Conservation (phyloP, 2,113 vertebrate genomes). For the Epinephelus fuscoguttatus region DNA sequence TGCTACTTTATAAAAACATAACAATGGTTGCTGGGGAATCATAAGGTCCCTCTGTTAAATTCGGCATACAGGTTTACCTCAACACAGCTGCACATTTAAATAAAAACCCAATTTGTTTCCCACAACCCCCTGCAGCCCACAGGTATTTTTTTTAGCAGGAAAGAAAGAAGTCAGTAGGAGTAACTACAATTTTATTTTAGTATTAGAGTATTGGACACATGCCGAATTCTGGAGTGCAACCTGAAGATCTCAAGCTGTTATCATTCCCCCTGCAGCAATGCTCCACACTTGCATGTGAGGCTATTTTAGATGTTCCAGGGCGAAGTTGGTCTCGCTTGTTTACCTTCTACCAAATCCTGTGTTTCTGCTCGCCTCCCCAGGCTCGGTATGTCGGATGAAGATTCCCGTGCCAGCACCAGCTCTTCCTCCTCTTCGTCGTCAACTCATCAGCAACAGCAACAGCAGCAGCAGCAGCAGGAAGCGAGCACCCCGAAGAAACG, state of each 20-base stretch:
- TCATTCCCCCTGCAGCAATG: background rate
- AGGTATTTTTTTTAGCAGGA: background rate
- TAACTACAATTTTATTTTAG: background rate
- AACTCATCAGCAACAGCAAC: slow-evolving; percentile 73
- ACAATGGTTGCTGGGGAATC: too few species aligned
- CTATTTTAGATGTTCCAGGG: background rate
- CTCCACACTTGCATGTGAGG: background rate
- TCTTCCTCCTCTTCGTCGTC: slow-evolving; percentile 92
- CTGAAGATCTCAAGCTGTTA: background rate
- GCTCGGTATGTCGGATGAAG: slow-evolving; percentile 99
- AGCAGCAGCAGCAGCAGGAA: slow-evolving; percentile 79
- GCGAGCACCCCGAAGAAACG: slow-evolving; percentile 90
- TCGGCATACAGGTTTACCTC: background rate
- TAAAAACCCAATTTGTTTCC: background rate
- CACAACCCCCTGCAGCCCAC: background rate
- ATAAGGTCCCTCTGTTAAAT: background rate
- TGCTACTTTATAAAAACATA: too few species aligned
- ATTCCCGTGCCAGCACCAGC: slow-evolving; percentile 97
- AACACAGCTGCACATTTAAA: background rate
- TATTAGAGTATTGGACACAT: background rate
- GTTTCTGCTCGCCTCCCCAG: slow-evolving; percentile 13
- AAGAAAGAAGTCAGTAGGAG: background rate
- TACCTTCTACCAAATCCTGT: background rate
- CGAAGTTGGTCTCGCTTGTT: background rate
- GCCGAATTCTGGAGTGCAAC: background rate